Conservation (phyloP, 2,797 vertebrate genomes). For the Hippoglossus hippoglossus region DNA sequence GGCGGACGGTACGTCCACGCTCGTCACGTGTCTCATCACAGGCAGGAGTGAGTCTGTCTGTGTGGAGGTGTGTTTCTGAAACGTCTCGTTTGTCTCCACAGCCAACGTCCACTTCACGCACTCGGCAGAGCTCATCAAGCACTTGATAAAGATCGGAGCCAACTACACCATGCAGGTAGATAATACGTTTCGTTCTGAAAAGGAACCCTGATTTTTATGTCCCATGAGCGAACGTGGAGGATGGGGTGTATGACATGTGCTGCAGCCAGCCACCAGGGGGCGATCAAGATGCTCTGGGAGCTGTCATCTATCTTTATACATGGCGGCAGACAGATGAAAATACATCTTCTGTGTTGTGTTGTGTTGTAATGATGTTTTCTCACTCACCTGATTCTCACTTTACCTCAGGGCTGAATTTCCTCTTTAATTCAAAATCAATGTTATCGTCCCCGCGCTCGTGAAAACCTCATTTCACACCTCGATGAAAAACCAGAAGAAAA, state of each 20-base stretch:
- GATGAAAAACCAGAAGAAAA: not conserved
- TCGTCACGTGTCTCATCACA: no score
- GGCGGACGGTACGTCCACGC: slow-evolving; percentile 87
- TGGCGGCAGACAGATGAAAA: no score
- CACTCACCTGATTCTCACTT: not conserved
- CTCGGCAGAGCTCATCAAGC: slow-evolving; percentile 96
- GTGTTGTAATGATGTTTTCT: not conserved
- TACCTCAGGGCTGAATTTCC: not conserved
- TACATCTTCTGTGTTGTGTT: no score
- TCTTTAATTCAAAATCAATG: slow-evolving; percentile 1
- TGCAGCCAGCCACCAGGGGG: no score
- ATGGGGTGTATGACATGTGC: no score
- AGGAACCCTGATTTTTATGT: no score
- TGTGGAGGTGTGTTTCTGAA: no score
- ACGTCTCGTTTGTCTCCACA: slow-evolving; percentile 60
- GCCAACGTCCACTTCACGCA: slow-evolving; percentile 97
- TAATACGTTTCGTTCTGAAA: not conserved
- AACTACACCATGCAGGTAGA: slow-evolving; percentile 97
- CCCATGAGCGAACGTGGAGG: no score
- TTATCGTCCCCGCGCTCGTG: slow-evolving; percentile 1
- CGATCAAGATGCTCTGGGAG: no score
- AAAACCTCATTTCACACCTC: slow-evolving; percentile 4
- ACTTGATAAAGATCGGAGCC: slow-evolving; percentile 92
- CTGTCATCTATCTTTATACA: no score
- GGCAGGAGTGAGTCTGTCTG: no score